A percentile compares a stretch with the other conserved stretches of the same genome.
Evolutionary conservation across 2,888 invertebrate species (phyloP).

Genomic region (Eupsilia transversa): DNA sequence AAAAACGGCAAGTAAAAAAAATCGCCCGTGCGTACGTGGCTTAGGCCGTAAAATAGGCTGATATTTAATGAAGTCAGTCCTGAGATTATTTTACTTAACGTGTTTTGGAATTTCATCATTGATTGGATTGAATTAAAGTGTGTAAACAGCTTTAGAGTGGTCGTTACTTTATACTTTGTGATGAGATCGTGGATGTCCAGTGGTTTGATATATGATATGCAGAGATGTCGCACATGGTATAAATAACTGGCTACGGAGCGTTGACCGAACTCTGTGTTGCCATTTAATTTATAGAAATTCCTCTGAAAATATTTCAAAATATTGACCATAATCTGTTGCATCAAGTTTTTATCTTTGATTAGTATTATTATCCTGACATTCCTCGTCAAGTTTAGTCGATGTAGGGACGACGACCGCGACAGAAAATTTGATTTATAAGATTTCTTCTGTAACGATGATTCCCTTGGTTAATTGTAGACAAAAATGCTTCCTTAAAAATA

Average conservation of each 20-base stretch:
- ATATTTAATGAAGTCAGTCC: slow-evolving; percentile 31
- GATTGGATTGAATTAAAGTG: slow-evolving; percentile 64
- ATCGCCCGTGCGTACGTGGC: not conserved
- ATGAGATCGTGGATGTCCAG: slow-evolving; percentile 77
- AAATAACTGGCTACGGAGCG: slow-evolving; percentile 74
- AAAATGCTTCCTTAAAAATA: slow-evolving; percentile 19
- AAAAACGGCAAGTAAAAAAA: not conserved
- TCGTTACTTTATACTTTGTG: slow-evolving; percentile 74
- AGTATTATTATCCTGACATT: not conserved
- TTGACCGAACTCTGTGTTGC: slow-evolving; percentile 75
- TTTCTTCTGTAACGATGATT: slow-evolving; percentile 3
- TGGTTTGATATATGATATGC: slow-evolving; percentile 79
- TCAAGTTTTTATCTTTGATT: slow-evolving; percentile 23
- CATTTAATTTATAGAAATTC: slow-evolving; percentile 66
- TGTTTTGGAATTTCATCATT: slow-evolving; percentile 42
- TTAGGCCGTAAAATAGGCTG: slow-evolving; percentile 35
- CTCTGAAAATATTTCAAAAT: slow-evolving; percentile 41
- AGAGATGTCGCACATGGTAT: slow-evolving; percentile 74
- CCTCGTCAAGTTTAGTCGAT: not conserved
- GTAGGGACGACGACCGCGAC: not conserved
- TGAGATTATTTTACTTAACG: slow-evolving; percentile 46
- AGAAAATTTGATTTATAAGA: slow-evolving; percentile 19
- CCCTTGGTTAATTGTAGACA: not conserved
- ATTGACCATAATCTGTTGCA: slow-evolving; percentile 28
- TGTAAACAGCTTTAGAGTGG: slow-evolving; percentile 72